phyloP scores from a whole-genome alignment of 2,888 invertebrate genomes.

The Dioctria linearis region DNA sequence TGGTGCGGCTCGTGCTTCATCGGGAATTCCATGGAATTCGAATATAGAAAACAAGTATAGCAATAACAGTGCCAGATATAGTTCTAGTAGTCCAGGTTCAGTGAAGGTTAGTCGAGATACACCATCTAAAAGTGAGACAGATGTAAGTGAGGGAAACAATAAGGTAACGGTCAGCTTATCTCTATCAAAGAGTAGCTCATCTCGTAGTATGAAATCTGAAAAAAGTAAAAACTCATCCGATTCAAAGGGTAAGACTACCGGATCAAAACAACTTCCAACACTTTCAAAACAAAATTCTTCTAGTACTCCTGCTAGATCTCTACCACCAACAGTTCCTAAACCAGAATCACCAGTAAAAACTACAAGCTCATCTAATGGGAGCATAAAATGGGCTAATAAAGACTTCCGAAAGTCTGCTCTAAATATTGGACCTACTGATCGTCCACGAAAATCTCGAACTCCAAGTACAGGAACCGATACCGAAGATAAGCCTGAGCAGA shows the following conservation, averaged over 20 bases:
- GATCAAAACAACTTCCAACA: slow-evolving; percentile 60
- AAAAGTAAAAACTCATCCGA: slow-evolving; percentile 32
- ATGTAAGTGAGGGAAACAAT: slow-evolving; percentile 57
- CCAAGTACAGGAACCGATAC: slow-evolving; percentile 69
- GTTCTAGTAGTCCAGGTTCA: slow-evolving; percentile 60
- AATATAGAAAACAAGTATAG: slow-evolving; percentile 72
- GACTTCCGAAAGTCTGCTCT: slow-evolving; percentile 82
- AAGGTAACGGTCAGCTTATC: slow-evolving; percentile 58
- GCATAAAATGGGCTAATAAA: slow-evolving; percentile 75
- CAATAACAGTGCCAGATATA: slow-evolving; percentile 53
- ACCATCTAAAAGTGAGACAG: slow-evolving; percentile 59
- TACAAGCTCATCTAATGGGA: slow-evolving; percentile 71
- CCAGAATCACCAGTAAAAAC: slow-evolving; percentile 69
- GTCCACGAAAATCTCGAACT: slow-evolving; percentile 69
- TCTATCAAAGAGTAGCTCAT: slow-evolving; percentile 53
- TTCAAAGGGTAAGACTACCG: slow-evolving; percentile 45
- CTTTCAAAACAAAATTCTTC: slow-evolving; percentile 61
- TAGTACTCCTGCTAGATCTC: slow-evolving; percentile 60
- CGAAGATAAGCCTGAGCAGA: slow-evolving; percentile 62
- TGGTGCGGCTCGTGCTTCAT: slow-evolving; percentile 73
- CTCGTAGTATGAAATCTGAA: slow-evolving; percentile 9
- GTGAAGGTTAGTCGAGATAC: slow-evolving; percentile 58
- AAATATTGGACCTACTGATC: slow-evolving; percentile 75
- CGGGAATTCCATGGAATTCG: slow-evolving; percentile 75
- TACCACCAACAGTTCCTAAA: slow-evolving; percentile 64